Conservation (phyloP, 2,797 vertebrate species). For the Ciconia nigra region DNA sequence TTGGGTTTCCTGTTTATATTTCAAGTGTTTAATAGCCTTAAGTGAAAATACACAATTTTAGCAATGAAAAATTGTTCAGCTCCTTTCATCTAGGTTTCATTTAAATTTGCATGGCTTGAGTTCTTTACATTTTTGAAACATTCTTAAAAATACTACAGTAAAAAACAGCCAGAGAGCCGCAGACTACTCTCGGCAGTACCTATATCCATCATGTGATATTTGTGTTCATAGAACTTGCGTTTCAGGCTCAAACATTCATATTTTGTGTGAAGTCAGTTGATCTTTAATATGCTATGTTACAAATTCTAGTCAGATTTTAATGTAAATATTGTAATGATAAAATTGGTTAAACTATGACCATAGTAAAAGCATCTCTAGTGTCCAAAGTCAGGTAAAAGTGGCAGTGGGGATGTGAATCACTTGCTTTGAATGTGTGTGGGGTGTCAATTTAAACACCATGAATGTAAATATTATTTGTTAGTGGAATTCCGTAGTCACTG, state of each 20-base stretch:
- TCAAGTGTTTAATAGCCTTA: not conserved
- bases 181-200: not conserved
- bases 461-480: conserved; percentile 49
- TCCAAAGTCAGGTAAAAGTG: not conserved
- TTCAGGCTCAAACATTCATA: not conserved
- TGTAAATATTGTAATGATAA: not conserved
- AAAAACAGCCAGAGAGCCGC: not conserved
- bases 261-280: not conserved
- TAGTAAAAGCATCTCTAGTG: not conserved
- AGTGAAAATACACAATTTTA: not conserved
- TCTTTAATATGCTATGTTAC: not conserved
- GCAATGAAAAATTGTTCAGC: not conserved
- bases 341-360: not conserved
- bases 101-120: not conserved
- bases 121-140: not conserved
- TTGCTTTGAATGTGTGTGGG: not conserved
- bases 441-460: not conserved
- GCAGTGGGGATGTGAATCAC: not conserved
- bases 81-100: not conserved
- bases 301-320: not conserved
- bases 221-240: not conserved
- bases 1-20: conserved; percentile 45
- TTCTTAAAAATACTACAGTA: not conserved
- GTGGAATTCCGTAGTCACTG: not conserved
- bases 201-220: not conserved